Percentiles rank a stretch among this genome's conserved stretches.
Conservation (phyloP, 2,797 vertebrate genomes). For the Coilia nasus region DNA sequence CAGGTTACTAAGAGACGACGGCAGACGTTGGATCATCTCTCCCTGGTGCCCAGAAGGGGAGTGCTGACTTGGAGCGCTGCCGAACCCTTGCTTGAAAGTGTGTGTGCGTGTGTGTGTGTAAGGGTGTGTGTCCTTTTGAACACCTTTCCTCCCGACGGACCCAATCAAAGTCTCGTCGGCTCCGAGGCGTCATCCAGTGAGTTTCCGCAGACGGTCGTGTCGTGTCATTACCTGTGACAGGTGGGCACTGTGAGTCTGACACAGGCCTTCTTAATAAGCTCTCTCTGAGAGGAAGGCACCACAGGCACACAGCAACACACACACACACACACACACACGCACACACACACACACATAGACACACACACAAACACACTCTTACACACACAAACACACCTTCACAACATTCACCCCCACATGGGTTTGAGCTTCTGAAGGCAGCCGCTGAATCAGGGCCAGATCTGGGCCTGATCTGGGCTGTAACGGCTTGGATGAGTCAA, state of each 20-base stretch:
- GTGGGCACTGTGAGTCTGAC: constrained; percentile 38
- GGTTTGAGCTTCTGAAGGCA: background rate
- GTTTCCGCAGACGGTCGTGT: constrained; percentile 44
- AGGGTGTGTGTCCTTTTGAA: constrained; percentile 27
- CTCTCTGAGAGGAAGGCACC: constrained; percentile 21
- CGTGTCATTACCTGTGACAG: constrained; percentile 53
- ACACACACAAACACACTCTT: no score
- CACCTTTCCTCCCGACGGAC: constrained; percentile 36
- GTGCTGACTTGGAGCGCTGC: constrained; percentile 41
- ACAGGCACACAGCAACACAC: background rate
- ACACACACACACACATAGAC: no score
- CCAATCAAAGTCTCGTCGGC: constrained; percentile 52
- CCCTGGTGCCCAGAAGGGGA: constrained; percentile 46
- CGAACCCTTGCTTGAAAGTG: constrained; percentile 19
- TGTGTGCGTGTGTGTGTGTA: constrained; percentile 1
- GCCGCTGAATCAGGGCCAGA: background rate
- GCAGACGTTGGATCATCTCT: constrained; percentile 38
- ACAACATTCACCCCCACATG: no score
- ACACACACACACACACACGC: no score
- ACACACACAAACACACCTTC: no score
- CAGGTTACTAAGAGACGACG: background rate
- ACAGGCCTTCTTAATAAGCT: constrained; percentile 43
- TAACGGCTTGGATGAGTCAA: background rate
- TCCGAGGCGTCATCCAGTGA: constrained; percentile 35
- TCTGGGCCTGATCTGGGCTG: background rate